These are phyloP conservation scores for Morone chrysops DNA, from an alignment of 2,113 vertebrate genomes.

Conservation along the genomic window DNA sequence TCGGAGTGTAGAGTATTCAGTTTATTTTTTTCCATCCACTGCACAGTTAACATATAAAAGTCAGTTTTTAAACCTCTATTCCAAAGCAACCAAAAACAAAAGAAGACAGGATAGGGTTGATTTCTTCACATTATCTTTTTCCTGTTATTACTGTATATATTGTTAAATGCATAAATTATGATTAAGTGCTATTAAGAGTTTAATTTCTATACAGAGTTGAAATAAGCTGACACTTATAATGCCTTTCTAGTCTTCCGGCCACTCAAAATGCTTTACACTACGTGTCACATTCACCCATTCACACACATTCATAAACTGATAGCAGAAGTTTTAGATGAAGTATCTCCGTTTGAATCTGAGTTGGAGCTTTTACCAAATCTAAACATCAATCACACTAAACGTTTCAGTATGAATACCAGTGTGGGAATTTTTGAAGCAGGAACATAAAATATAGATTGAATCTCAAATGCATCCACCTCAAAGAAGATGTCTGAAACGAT, in stretches of 20 bases:
- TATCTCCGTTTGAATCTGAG: slow-evolving; percentile 7
- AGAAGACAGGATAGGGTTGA: neutral
- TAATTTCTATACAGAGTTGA: neutral
- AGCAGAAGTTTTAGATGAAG: neutral
- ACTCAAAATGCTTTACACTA: too few relatives aligned
- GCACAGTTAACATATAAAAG: neutral
- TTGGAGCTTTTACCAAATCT: slow-evolving; percentile 17
- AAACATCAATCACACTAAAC: slow-evolving; percentile 14
- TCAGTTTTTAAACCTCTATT: slow-evolving; percentile 1
- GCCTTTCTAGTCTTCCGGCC: too few relatives aligned
- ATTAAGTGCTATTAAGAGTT: neutral
- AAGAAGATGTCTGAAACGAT: slow-evolving; percentile 5
- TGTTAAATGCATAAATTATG: neutral
- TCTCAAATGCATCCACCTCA: slow-evolving; percentile 14
- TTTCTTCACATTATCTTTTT: neutral
- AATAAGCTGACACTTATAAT: neutral
- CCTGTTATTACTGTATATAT: neutral
- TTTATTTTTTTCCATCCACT: neutral
- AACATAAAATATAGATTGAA: slow-evolving; percentile 28
- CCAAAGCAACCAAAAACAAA: slow-evolving; percentile 4
- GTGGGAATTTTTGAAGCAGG: slow-evolving; percentile 13
- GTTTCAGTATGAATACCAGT: neutral
- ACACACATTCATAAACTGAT: too few relatives aligned
- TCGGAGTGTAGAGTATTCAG: neutral
- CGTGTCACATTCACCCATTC: too few relatives aligned